phyloP scores from a whole-genome alignment of 2,797 vertebrate species.

The Setipinna tenuifilis region DNA sequence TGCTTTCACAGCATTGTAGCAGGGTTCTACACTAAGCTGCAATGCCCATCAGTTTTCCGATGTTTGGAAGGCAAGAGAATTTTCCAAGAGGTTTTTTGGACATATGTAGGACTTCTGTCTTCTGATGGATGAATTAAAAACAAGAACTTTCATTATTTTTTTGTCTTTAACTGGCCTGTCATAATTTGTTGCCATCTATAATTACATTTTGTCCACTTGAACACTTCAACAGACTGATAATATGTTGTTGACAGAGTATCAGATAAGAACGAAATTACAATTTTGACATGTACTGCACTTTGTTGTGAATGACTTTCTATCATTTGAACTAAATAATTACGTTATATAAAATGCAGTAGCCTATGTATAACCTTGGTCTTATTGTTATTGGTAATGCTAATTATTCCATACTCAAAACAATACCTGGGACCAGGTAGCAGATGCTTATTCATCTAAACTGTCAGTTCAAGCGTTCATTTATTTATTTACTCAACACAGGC shows the following conservation, averaged over 20 bases:
- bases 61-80: neutral
- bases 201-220: too few relatives aligned
- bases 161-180: neutral
- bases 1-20: neutral
- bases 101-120: neutral
- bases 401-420: neutral
- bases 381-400: neutral
- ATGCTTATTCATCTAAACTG: neutral
- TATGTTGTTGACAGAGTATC: too few relatives aligned
- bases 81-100: neutral
- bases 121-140: neutral
- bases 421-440: neutral
- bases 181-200: neutral
- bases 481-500: conserved; percentile 12
- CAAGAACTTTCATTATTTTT: neutral
- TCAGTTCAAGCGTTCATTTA: neutral
- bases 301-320: too few relatives aligned
- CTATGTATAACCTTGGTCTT: neutral
- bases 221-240: too few relatives aligned
- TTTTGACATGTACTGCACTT: too few relatives aligned
- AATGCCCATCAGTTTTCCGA: neutral
- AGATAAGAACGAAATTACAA: too few relatives aligned
- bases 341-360: neutral
- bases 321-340: neutral
- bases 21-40: neutral